Percentiles rank a stretch among this genome's conserved stretches.
These are phyloP conservation scores for Oryzaephilus surinamensis DNA, from an alignment of 1,140 invertebrate genomes.

Conservation along the genomic window DNA sequence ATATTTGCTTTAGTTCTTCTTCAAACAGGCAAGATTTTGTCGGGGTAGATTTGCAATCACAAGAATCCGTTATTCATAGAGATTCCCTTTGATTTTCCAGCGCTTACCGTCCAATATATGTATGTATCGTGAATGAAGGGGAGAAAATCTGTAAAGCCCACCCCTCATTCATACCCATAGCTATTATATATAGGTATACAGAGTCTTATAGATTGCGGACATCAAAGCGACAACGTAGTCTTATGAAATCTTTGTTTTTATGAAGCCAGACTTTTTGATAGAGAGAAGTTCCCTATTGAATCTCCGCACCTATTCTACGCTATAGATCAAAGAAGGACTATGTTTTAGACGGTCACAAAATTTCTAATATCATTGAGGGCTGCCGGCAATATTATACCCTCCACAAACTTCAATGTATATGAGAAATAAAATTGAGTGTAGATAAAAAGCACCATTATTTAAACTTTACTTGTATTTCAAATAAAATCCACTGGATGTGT, in stretches of 20 bases:
- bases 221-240: conserved; percentile 15
- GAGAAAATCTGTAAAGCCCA: conserved; percentile 13
- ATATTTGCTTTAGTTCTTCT: conserved; percentile 8
- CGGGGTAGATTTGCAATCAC: conserved; percentile 15
- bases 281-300: conserved; percentile 9
- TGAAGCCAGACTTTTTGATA: conserved; percentile 11
- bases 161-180: too few relatives aligned
- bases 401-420: too few relatives aligned
- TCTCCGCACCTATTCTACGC: conserved; percentile 7
- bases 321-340: too few relatives aligned
- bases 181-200: too few relatives aligned
- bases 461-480: too few relatives aligned
- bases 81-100: conserved; percentile 17
- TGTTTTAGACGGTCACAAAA: too few relatives aligned
- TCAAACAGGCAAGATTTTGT: too few relatives aligned
- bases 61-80: conserved; percentile 18
- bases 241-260: conserved; percentile 21
- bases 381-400: too few relatives aligned
- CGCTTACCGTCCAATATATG: conserved; percentile 18
- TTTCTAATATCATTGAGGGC: too few relatives aligned
- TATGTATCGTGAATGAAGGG: conserved; percentile 16
- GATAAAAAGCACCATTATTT: too few relatives aligned
- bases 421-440: too few relatives aligned
- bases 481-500: too few relatives aligned
- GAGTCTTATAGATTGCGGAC: conserved; percentile 13